These are phyloP conservation scores for Prenolepis imparis DNA, from an alignment of 2,888 invertebrate species.

Conservation along the genomic window DNA sequence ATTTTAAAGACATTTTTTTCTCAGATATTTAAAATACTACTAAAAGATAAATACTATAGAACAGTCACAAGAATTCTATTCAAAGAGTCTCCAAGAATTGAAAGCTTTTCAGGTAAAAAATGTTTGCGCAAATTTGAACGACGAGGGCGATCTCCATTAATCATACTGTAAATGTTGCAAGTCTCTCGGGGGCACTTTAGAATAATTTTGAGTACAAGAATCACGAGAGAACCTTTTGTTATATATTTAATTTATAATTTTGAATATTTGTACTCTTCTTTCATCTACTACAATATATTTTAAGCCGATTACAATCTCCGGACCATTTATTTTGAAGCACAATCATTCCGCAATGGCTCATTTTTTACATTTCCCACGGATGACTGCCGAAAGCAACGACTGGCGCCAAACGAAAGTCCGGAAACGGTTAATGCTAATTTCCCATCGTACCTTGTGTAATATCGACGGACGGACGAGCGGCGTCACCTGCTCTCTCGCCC, in stretches of 20 bases:
- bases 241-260: neutral
- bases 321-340: neutral
- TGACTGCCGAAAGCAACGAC: neutral
- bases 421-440: conserved; percentile 73
- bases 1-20: neutral
- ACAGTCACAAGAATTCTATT: neutral
- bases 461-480: conserved; percentile 66
- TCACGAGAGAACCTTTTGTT: too few species aligned
- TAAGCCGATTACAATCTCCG: neutral
- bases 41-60: conserved; percentile 1
- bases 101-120: conserved; percentile 8
- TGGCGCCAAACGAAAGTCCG: conserved; percentile 51
- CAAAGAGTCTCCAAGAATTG: neutral
- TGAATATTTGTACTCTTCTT: neutral
- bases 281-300: neutral
- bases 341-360: neutral
- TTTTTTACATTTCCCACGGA: conserved; percentile 18
- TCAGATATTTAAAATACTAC: neutral
- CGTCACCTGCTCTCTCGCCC: conserved; percentile 79
- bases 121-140: neutral
- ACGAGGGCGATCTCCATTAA: neutral
- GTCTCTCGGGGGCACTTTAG: neutral
- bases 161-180: neutral
- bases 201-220: neutral
- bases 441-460: conserved; percentile 80